Conservation (phyloP, 2,888 invertebrate genomes). For the Conomelus anceps region DNA sequence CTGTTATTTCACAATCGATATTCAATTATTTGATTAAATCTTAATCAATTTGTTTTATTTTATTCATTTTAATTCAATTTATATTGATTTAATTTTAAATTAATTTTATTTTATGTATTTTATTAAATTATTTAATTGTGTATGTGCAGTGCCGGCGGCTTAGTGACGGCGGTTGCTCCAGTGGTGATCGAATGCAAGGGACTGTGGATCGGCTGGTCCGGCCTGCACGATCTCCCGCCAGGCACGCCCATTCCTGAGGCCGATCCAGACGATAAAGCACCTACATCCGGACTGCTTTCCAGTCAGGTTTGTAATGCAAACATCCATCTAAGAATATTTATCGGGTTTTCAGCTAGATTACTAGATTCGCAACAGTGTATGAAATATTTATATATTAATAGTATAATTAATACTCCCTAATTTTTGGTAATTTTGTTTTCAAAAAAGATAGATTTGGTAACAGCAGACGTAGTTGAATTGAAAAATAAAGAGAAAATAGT, state of each 20-base stretch:
- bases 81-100: neutral
- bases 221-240: slow-evolving; percentile 38
- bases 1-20: too few species aligned
- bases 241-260: slow-evolving; percentile 41
- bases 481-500: too few species aligned
- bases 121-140: neutral
- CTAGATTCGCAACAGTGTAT: neutral
- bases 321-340: neutral
- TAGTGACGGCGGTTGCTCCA: slow-evolving; percentile 45
- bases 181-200: slow-evolving; percentile 43
- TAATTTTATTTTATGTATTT: neutral
- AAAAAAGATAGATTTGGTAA: neutral
- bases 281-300: slow-evolving; percentile 41
- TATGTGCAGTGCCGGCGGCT: slow-evolving; percentile 41
- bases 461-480: too few species aligned
- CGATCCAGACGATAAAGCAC: slow-evolving; percentile 39
- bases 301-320: slow-evolving; percentile 37
- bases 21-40: too few species aligned
- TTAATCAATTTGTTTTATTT: neutral
- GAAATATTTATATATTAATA: neutral
- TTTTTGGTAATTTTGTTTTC: neutral
- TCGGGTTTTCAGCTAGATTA: neutral
- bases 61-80: too few species aligned
- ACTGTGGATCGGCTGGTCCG: slow-evolving; percentile 45
- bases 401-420: neutral